A percentile compares a stretch with the other conserved stretches of the same genome.
Evolutionary conservation across 30 jellyfish, hydroid and myxozoan genomes (phyloP).

Genomic region (Cassiopea andromeda): DNA sequence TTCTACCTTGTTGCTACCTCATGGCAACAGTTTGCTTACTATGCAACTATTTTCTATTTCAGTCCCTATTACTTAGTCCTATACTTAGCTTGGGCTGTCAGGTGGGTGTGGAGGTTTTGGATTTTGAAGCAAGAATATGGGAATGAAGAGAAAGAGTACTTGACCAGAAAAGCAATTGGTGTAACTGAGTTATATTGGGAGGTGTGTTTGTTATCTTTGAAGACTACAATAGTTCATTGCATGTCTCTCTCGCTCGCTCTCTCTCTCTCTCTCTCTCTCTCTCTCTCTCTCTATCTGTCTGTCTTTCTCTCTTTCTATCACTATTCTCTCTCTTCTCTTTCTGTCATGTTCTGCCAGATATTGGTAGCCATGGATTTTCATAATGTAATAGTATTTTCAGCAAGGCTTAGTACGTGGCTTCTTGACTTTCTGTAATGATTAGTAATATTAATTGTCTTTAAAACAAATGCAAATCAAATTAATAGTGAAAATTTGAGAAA

Average conservation of each 20-base stretch:
- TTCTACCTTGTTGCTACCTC: neutral
- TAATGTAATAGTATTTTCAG: too few species aligned
- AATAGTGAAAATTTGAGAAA: too few species aligned
- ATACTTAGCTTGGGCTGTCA: constrained; percentile 64
- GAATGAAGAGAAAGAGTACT: constrained; percentile 81
- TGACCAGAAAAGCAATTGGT: constrained; percentile 79
- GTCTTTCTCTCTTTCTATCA: too few species aligned
- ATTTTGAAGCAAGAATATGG: constrained; percentile 84
- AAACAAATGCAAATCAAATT: too few species aligned
- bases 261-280: too few species aligned
- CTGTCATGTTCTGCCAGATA: too few species aligned
- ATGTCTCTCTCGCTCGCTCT: neutral
- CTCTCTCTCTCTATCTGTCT: too few species aligned
- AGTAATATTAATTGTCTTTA: too few species aligned
- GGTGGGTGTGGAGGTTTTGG: constrained; percentile 95
- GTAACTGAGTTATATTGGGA: constrained; percentile 88
- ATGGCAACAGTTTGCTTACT: neutral
- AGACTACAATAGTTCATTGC: neutral
- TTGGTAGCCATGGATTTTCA: too few species aligned
- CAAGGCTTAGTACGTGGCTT: too few species aligned
- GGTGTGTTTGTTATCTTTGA: constrained; percentile 21
- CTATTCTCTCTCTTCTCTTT: too few species aligned
- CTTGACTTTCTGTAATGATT: too few species aligned
- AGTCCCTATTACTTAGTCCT: constrained; percentile 71
- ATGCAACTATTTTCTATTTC: neutral